These are phyloP conservation scores for Tapirus indicus DNA, from an alignment of 2,797 vertebrate species.

Conservation along the genomic window DNA sequence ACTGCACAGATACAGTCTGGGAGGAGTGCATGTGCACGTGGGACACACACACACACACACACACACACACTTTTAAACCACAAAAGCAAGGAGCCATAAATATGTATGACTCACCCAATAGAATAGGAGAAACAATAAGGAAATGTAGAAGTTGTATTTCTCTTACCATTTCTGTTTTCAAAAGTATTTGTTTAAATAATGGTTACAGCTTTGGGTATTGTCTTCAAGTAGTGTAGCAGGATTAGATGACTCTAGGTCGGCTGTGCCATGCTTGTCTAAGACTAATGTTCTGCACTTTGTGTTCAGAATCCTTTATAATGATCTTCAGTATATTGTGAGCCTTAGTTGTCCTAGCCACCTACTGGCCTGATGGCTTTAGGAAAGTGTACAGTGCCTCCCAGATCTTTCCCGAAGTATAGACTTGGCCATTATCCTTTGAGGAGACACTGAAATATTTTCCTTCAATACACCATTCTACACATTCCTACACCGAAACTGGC, in stretches of 20 bases:
- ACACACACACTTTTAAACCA: neutral
- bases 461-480: neutral
- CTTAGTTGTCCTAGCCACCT: neutral
- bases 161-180: slow-evolving; percentile 28
- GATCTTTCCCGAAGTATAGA: neutral
- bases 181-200: slow-evolving; percentile 24
- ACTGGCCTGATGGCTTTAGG: neutral
- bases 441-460: neutral
- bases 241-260: neutral
- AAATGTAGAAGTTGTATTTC: neutral
- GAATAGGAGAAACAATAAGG: neutral
- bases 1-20: neutral
- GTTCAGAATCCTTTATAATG: neutral
- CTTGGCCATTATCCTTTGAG: neutral
- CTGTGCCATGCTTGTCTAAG: neutral
- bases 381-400: neutral
- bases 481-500: neutral
- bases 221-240: neutral
- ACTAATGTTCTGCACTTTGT: neutral
- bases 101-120: neutral
- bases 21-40: neutral
- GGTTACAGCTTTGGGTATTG: neutral
- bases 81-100: neutral
- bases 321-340: neutral
- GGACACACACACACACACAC: neutral